These are phyloP conservation scores for Acipenser transmontanus DNA, from an alignment of 2,797 vertebrate genomes.

Conservation along the genomic window DNA sequence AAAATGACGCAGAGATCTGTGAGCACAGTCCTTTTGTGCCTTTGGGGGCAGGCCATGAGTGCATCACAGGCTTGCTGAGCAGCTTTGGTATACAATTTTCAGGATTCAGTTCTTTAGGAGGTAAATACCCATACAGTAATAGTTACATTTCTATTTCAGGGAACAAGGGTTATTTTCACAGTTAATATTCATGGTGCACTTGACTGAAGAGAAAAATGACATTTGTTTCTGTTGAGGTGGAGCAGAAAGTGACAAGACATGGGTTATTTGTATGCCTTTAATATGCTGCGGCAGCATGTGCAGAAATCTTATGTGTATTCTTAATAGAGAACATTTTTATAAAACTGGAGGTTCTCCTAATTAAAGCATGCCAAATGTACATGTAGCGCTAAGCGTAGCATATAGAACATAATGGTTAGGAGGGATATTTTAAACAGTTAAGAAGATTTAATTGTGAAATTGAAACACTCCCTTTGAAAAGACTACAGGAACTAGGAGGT, in stretches of 20 bases:
- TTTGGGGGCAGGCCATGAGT: too few relatives aligned
- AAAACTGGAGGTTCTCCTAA: background rate
- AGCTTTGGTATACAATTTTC: too few relatives aligned
- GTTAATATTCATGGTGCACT: background rate
- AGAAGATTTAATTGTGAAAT: constrained; percentile 70
- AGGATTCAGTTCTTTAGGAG: too few relatives aligned
- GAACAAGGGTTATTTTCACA: too few relatives aligned
- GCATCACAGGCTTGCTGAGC: too few relatives aligned
- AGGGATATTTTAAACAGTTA: constrained; percentile 49
- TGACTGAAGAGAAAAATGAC: background rate
- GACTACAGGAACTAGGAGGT: constrained; percentile 87
- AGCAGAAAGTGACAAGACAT: background rate
- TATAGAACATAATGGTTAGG: constrained; percentile 9
- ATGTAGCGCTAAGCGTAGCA: background rate
- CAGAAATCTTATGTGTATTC: background rate
- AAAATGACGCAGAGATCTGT: too few relatives aligned
- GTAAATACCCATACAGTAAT: too few relatives aligned
- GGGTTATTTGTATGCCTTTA: background rate
- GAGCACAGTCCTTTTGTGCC: too few relatives aligned
- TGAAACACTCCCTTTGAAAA: constrained; percentile 88
- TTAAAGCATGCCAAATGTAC: constrained; percentile 1
- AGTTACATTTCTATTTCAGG: too few relatives aligned
- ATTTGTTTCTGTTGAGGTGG: background rate
- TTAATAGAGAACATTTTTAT: background rate
- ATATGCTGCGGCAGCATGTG: background rate